These are phyloP conservation scores for Apteryx mantelli DNA, from an alignment of 2,113 vertebrate species.

Conservation along the genomic window DNA sequence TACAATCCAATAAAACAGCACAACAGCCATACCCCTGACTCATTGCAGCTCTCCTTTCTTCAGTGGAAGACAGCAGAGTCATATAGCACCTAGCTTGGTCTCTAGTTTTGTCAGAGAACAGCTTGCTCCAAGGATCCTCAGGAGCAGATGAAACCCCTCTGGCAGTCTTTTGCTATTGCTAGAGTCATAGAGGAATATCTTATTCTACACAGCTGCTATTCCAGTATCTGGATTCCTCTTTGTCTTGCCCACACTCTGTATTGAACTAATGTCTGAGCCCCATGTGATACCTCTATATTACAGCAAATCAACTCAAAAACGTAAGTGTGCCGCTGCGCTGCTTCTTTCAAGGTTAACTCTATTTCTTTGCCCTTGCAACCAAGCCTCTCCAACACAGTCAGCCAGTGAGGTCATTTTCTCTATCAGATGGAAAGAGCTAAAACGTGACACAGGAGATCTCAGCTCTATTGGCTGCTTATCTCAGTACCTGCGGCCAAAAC, in stretches of 20 bases:
- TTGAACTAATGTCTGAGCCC: background rate
- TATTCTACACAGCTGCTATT: background rate
- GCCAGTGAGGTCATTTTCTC: slow-evolving; percentile 48
- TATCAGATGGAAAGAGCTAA: slow-evolving; percentile 62
- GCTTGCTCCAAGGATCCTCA: background rate
- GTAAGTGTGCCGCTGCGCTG: background rate
- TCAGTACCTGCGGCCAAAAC: slow-evolving; percentile 60
- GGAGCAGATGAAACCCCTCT: background rate
- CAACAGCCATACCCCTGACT: background rate
- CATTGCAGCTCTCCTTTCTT: background rate
- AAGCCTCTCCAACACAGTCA: slow-evolving; percentile 9
- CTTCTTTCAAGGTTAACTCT: slow-evolving; percentile 46
- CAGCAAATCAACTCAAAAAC: background rate
- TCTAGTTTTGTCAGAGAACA: background rate
- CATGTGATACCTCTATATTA: background rate
- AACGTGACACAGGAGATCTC: slow-evolving; percentile 49
- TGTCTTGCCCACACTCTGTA: background rate
- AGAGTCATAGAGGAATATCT: background rate
- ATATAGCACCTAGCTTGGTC: background rate
- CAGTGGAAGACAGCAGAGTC: background rate
- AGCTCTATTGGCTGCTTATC: slow-evolving; percentile 48
- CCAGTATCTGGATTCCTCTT: background rate
- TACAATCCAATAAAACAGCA: background rate
- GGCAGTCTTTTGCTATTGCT: background rate
- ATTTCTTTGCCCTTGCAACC: slow-evolving; percentile 43